phyloP scores from a whole-genome alignment of 2,797 vertebrate genomes.

The Poecilia gillii region DNA sequence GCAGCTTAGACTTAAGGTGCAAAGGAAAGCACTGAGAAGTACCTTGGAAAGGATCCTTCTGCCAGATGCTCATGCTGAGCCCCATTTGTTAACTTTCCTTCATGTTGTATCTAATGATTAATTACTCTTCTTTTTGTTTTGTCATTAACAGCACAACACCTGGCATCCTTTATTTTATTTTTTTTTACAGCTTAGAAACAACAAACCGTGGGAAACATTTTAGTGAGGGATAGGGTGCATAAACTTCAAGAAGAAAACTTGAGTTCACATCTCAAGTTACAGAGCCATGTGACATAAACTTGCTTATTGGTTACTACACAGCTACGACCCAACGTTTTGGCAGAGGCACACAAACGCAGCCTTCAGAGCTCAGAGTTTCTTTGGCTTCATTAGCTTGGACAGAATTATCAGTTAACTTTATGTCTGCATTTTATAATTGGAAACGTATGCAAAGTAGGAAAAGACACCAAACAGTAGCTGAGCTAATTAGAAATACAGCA shows the following conservation, averaged over 20 bases:
- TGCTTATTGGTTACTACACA: not conserved
- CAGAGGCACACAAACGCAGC: not conserved
- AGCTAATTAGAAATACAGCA: not conserved
- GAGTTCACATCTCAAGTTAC: constrained; percentile 1
- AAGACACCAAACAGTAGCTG: not conserved
- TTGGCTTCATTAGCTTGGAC: not conserved
- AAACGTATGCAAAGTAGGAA: not conserved
- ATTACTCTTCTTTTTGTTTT: constrained; percentile 9
- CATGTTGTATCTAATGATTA: constrained; percentile 9
- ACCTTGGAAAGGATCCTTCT: not conserved
- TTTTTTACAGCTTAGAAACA: constrained; percentile 1
- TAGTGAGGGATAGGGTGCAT: not conserved
- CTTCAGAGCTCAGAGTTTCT: not conserved
- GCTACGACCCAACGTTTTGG: not conserved
- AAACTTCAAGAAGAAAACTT: not conserved
- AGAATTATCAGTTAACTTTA: not conserved
- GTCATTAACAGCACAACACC: constrained; percentile 5
- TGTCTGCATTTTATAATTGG: not conserved
- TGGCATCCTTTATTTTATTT: not conserved
- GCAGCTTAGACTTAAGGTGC: not conserved
- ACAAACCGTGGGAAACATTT: not conserved
- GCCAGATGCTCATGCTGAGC: not conserved
- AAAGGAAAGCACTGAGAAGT: not conserved
- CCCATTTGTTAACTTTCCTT: constrained; percentile 8
- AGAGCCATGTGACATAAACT: not conserved